Evolutionary conservation across 1,140 invertebrate genomes (phyloP).

Genomic region (Brachionus manjavacas): DNA sequence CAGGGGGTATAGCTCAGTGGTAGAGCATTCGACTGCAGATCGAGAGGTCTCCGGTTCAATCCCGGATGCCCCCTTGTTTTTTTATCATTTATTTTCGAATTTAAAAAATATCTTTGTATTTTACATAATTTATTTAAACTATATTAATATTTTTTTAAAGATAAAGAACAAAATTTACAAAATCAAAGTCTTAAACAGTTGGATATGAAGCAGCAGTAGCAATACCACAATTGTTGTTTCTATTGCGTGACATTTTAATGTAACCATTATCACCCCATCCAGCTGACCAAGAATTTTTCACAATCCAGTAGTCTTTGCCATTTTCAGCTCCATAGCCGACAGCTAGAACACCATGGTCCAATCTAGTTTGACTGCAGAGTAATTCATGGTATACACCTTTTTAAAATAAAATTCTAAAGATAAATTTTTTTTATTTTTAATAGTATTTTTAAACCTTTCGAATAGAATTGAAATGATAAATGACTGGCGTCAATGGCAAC

Average conservation of each 20-base stretch:
- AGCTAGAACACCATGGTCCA: constrained; percentile 48
- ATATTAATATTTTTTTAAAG: background rate
- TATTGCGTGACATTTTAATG: constrained; percentile 60
- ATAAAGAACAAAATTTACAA: background rate
- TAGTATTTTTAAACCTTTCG: background rate
- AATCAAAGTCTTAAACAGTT: constrained; percentile 43
- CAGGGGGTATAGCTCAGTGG: constrained; percentile 32
- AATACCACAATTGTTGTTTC: constrained; percentile 54
- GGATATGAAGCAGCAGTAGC: constrained; percentile 47
- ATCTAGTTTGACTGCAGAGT: constrained; percentile 18
- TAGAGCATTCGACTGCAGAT: constrained; percentile 37
- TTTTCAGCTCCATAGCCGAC: constrained; percentile 49
- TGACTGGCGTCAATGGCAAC: constrained; percentile 71
- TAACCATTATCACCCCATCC: constrained; percentile 62
- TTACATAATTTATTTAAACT: background rate
- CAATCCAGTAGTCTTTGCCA: constrained; percentile 44
- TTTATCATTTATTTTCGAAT: background rate
- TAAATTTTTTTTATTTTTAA: background rate
- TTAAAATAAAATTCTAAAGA: background rate
- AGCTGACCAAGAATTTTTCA: constrained; percentile 57
- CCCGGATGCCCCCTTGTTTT: constrained; percentile 29
- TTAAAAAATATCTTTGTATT: background rate
- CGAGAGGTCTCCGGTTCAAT: constrained; percentile 36
- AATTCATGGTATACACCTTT: constrained; percentile 38
- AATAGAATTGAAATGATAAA: constrained; percentile 38